phyloP scores from a whole-genome alignment of 2,888 invertebrate genomes.

The Thereva nobilitata region DNA sequence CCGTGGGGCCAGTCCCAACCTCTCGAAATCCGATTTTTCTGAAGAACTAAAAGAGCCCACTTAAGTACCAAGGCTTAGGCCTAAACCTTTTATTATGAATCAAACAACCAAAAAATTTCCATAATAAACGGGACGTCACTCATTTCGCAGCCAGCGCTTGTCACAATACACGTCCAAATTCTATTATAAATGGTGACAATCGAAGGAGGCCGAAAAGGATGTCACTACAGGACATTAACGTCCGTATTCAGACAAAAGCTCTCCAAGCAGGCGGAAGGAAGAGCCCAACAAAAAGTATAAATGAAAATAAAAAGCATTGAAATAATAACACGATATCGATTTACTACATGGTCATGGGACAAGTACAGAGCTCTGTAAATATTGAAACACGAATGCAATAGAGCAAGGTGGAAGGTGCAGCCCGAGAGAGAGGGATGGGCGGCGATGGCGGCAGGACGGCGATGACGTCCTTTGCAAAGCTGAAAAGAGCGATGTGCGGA shows the following conservation, averaged over 20 bases:
- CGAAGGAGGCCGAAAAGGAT: constrained; percentile 23
- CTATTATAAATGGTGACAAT: constrained; percentile 33
- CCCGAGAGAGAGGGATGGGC: too few species aligned
- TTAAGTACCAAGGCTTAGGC: constrained; percentile 25
- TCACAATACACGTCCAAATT: constrained; percentile 27
- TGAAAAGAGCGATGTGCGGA: constrained; percentile 17
- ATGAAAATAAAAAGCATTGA: constrained; percentile 21
- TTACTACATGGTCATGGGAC: constrained; percentile 36
- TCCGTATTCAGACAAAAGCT: constrained; percentile 32
- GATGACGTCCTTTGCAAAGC: constrained; percentile 2
- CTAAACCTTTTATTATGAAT: constrained; percentile 34
- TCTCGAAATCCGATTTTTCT: background rate
- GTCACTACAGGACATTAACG: constrained; percentile 32
- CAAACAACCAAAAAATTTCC: constrained; percentile 35
- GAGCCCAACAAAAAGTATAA: constrained; percentile 28
- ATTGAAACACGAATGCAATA: constrained; percentile 35
- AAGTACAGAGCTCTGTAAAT: constrained; percentile 34
- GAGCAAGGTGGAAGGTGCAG: background rate
- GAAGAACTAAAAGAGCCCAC: constrained; percentile 14
- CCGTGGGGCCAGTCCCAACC: too few species aligned
- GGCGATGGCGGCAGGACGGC: too few species aligned
- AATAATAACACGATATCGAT: constrained; percentile 32
- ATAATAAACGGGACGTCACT: constrained; percentile 39
- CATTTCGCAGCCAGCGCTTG: constrained; percentile 32
- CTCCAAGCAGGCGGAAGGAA: constrained; percentile 31